Base-by-base conservation (phyloP, 2,888 invertebrate species). In the Tetragonisca angustula region DNA sequence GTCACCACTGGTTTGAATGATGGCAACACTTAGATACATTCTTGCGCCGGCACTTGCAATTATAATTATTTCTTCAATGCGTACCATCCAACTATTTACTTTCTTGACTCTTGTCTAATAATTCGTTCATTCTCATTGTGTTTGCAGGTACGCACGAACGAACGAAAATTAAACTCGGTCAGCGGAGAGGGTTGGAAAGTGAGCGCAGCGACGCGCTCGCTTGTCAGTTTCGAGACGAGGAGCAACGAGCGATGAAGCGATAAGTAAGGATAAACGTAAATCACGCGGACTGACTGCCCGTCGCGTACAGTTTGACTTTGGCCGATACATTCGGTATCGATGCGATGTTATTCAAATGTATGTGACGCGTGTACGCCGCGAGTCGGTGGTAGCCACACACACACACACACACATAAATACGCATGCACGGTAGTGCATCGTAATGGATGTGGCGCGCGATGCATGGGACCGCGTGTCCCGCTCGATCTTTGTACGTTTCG, bases 381-480 rank as follows among this genome's bases (percentile, higher is more conserved):
- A 65, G 32, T 50, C 52, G 62, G 50, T 67, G 36, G 52, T 62
- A 13, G 2, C 36, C 71, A 54, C 70, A 70, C 59, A 70, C 69
- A 72, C 27, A 36, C 64, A 21, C 59, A 54, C 67, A 24, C 24
- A 86, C 67, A 36, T 70, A 54, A 59, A 32, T 24, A 56, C 64
- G 36, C 59, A 64, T 67, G 32, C n/a, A 87, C 81, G 76, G 86
- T 80, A 84, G 88, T 83, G 79, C 83, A 83, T 83, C 85, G 84
- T 91, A 89, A 90, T 90, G 87, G 87, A 91, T 86, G 88, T 85
- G 86, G 85, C 78, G 86, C 83, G 84, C 89, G 88, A 87, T 89
- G 88, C 86, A 68, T 81, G 79, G 43, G 83, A 76, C 78, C 87
- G 76, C 87, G 54, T 62, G 83, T 89, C 88, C 87, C 77, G 84